These are phyloP conservation scores for Leucoptera coffeella DNA, from an alignment of 2,888 invertebrate species.

Conservation along the genomic window DNA sequence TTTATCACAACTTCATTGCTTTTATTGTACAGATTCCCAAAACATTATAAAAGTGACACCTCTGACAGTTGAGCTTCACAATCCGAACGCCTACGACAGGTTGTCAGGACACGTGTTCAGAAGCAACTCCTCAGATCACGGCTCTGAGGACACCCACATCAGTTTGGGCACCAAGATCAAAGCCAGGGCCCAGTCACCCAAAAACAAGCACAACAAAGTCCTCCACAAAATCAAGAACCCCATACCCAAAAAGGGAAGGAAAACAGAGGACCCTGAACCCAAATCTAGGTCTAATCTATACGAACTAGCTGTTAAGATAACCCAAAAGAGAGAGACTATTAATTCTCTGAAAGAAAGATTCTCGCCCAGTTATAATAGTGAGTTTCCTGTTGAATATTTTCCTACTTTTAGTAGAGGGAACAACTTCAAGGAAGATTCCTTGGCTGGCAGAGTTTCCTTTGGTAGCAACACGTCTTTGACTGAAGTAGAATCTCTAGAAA, in stretches of 20 bases:
- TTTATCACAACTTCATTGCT: no score
- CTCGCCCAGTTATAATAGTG: no score
- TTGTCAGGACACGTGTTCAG: no score
- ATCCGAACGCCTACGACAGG: no score
- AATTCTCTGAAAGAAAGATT: no score
- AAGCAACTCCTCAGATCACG: conserved; percentile 40
- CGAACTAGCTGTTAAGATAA: conserved; percentile 33
- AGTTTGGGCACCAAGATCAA: conserved; percentile 47
- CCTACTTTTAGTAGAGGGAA: no score
- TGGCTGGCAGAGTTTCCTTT: conserved; percentile 20
- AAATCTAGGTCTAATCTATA: conserved; percentile 14
- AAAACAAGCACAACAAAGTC: conserved; percentile 17
- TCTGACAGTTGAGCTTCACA: no score
- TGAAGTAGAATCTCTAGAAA: conserved; percentile 23
- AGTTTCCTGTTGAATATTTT: no score
- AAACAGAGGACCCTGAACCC: conserved; percentile 11
- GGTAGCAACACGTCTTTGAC: conserved; percentile 14
- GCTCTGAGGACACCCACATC: conserved; percentile 43
- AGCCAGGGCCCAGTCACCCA: conserved; percentile 35
- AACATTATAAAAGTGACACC: no score
- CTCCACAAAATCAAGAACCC: conserved; percentile 24
- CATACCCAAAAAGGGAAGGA: conserved; percentile 23
- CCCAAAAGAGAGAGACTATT: no score
- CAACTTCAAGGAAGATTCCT: conserved; percentile 11
- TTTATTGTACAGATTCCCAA: no score